These are phyloP conservation scores for Armadillidium nasatum DNA, from an alignment of 1,140 invertebrate species.

Conservation along the genomic window DNA sequence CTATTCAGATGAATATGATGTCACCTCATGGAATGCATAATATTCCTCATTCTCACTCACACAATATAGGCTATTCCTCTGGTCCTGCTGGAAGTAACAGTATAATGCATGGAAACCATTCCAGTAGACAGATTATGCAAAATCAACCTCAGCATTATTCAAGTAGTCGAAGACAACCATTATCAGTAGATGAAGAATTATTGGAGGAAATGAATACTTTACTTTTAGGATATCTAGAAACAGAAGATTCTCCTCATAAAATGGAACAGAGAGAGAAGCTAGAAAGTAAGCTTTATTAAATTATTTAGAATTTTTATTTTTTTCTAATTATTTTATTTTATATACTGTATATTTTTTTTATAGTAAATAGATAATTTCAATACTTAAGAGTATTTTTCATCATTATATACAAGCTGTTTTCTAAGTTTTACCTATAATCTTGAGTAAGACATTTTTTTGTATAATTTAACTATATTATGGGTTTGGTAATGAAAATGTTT, in stretches of 20 bases:
- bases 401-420: no score
- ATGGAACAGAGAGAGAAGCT: slow-evolving; percentile 65
- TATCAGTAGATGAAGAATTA: slow-evolving; percentile 40
- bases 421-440: no score
- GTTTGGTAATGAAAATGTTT: no score
- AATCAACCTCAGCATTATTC: slow-evolving; percentile 6
- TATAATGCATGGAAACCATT: slow-evolving; percentile 23
- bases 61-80: slow-evolving; percentile 23
- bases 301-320: not conserved
- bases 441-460: no score
- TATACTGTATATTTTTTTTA: no score
- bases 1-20: not conserved
- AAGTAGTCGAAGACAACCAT: not conserved
- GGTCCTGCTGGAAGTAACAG: no score
- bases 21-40: slow-evolving; percentile 31
- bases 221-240: slow-evolving; percentile 69
- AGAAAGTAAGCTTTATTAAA: slow-evolving; percentile 57
- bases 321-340: no score
- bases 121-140: slow-evolving; percentile 26
- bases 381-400: no score
- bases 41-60: not conserved
- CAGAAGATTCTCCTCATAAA: slow-evolving; percentile 68
- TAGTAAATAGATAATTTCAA: no score
- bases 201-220: slow-evolving; percentile 59
- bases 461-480: no score